A percentile compares a stretch with the other conserved stretches of the same genome.
Evolutionary conservation across 2,888 invertebrate genomes (phyloP).

Genomic region (Drosophila prolongata): DNA sequence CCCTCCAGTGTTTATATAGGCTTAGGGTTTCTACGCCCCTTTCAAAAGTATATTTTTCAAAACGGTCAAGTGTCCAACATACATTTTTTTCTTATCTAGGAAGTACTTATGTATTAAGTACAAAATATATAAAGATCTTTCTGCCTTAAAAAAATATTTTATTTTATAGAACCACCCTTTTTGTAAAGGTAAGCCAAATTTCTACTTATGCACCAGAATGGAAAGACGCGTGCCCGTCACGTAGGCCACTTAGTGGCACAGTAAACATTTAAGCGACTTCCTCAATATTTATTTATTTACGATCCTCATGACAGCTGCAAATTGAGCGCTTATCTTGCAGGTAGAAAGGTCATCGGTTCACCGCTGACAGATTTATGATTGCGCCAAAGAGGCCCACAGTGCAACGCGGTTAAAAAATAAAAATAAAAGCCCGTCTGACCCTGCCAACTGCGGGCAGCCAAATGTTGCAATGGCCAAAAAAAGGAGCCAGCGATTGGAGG

Average conservation of each 20-base stretch:
- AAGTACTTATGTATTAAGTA: too few species aligned
- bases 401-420: not conserved
- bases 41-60: too few species aligned
- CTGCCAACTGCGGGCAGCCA: conserved; percentile 44
- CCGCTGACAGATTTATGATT: conserved; percentile 44
- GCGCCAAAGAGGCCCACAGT: not conserved
- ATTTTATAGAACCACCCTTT: too few species aligned
- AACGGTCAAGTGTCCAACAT: too few species aligned
- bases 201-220: not conserved
- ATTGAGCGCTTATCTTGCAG: conserved; percentile 37
- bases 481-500: conserved; percentile 41
- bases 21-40: not conserved
- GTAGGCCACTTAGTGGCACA: conserved; percentile 13
- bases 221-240: conserved; percentile 34
- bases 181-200: not conserved
- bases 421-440: conserved; percentile 54
- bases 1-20: not conserved
- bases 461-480: conserved; percentile 52
- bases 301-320: conserved; percentile 48
- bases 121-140: too few species aligned
- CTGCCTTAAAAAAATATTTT: too few species aligned
- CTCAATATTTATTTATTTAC: conserved; percentile 5
- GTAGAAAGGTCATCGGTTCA: conserved; percentile 54
- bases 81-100: too few species aligned
- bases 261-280: conserved; percentile 26